Evolutionary conservation across 92 coral and sea anemone species (phyloP).

Genomic region (Palythoa caribaeorum): DNA sequence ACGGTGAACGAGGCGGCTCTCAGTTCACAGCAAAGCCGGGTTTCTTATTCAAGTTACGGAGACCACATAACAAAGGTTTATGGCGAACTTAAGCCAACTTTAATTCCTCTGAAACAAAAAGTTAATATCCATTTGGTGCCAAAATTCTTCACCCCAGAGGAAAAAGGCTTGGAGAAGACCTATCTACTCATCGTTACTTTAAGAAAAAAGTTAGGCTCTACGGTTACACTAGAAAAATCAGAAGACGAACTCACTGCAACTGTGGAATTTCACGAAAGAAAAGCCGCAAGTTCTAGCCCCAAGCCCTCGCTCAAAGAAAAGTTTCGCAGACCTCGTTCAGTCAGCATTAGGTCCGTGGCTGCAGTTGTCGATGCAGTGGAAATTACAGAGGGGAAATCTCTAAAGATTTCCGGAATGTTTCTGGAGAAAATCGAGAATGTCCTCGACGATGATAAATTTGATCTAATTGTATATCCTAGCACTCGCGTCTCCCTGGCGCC

Average conservation of each 20-base stretch:
- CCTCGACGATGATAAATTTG: conserved; percentile 68
- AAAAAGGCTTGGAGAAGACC: conserved; percentile 49
- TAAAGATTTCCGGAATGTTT: conserved; percentile 28
- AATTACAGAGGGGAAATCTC: conserved; percentile 6
- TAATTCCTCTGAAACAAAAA: conserved; percentile 65
- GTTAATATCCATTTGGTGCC: conserved; percentile 84
- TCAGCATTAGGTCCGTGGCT: conserved; percentile 22
- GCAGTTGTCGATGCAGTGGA: conserved; percentile 13
- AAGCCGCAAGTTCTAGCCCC: conserved; percentile 18
- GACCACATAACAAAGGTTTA: conserved; percentile 37
- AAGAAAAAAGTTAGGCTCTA: conserved; percentile 15
- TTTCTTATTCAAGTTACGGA: conserved; percentile 33
- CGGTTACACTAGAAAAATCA: conserved; percentile 1
- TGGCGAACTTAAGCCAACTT: conserved; percentile 52
- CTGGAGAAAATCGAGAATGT: conserved; percentile 25
- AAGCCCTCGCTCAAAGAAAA: conserved; percentile 37
- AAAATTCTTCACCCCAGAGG: conserved; percentile 83
- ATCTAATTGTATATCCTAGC: conserved; percentile 79
- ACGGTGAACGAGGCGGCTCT: conserved; percentile 6
- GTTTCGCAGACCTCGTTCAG: conserved; percentile 22
- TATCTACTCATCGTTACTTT: conserved; percentile 37
- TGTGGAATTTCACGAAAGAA: conserved; percentile 67
- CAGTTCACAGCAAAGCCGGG: background rate
- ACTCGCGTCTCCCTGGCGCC: conserved; percentile 30
- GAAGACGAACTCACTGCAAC: conserved; percentile 38